These are phyloP conservation scores for Drosophila mojavensis DNA, from an alignment of 1,140 invertebrate genomes.

Conservation along the genomic window DNA sequence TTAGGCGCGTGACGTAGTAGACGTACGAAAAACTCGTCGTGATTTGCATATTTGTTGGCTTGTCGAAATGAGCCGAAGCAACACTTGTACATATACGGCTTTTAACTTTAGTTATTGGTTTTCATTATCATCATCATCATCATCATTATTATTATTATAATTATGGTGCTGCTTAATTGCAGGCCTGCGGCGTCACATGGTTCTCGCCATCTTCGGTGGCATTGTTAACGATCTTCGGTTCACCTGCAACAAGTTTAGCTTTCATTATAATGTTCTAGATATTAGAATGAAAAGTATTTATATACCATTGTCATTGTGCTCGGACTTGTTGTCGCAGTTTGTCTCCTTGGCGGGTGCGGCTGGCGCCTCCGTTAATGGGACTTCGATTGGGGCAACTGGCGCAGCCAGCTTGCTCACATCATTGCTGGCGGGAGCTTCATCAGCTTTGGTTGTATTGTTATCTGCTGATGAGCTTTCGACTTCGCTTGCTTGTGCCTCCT, in stretches of 20 bases:
- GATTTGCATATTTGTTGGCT: constrained; percentile 56
- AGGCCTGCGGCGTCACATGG: constrained; percentile 73
- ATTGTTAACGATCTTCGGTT: constrained; percentile 72
- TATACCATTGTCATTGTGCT: constrained; percentile 77
- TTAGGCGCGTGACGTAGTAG: constrained; percentile 7
- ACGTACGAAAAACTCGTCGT: constrained; percentile 46
- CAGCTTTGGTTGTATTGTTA: constrained; percentile 28
- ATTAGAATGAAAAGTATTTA: neutral
- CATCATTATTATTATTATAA: constrained; percentile 12
- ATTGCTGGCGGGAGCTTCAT: constrained; percentile 46
- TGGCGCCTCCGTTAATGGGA: constrained; percentile 17
- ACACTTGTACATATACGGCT: constrained; percentile 65
- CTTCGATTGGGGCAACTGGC: constrained; percentile 20
- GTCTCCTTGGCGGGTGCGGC: constrained; percentile 50
- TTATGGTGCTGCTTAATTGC: constrained; percentile 59
- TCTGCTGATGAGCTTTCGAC: constrained; percentile 28
- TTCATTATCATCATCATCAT: constrained; percentile 34
- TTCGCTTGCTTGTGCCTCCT: constrained; percentile 4
- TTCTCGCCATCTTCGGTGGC: constrained; percentile 66
- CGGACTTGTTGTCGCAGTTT: constrained; percentile 61
- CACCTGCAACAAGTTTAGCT: constrained; percentile 44
- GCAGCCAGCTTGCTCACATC: constrained; percentile 56
- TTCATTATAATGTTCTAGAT: neutral
- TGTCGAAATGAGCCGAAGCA: constrained; percentile 49
- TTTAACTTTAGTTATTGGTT: constrained; percentile 49